Percentiles rank a stretch among this genome's conserved stretches.
phyloP scores from a whole-genome alignment of 2,113 vertebrate genomes.

The Lethenteron reissneri region DNA sequence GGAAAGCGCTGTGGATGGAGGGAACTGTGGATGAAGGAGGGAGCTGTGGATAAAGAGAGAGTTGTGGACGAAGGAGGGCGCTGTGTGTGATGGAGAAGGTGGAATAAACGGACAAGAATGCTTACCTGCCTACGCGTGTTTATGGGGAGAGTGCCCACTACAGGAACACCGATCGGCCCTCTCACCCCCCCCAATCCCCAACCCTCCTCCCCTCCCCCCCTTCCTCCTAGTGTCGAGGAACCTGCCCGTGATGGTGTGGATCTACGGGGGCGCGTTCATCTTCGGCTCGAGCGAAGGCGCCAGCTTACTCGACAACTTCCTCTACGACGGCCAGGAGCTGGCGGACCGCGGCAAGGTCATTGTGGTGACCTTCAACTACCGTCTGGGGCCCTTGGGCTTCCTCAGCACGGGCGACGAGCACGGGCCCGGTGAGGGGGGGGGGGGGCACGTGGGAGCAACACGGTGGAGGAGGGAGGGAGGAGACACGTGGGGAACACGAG shows the following conservation, averaged over 20 bases:
- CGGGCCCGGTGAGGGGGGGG: slow-evolving; percentile 26
- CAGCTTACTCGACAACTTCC: slow-evolving; percentile 48
- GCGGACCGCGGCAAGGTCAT: slow-evolving; percentile 58
- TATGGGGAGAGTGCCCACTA: no score
- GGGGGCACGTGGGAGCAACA: not conserved
- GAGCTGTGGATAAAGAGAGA: no score
- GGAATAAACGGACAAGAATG: no score
- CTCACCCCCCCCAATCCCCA: no score
- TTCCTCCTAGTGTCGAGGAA: slow-evolving; percentile 33
- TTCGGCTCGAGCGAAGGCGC: slow-evolving; percentile 34
- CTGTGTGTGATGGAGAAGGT: no score
- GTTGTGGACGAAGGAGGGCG: no score
- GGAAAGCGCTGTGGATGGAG: no score
- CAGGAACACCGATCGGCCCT: no score
- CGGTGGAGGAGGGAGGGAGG: not conserved
- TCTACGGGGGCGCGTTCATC: slow-evolving; percentile 59
- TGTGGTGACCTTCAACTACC: slow-evolving; percentile 63
- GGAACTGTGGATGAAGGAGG: no score
- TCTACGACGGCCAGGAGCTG: slow-evolving; percentile 54
- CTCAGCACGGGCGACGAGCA: slow-evolving; percentile 55
- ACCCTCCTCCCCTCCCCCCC: not conserved
- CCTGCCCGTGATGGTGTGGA: slow-evolving; percentile 67
- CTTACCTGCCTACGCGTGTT: no score
- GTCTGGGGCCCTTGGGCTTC: slow-evolving; percentile 61
- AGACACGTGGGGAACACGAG: not conserved